These are phyloP conservation scores for Planococcus citri DNA, from an alignment of 1,140 invertebrate genomes.

Conservation along the genomic window DNA sequence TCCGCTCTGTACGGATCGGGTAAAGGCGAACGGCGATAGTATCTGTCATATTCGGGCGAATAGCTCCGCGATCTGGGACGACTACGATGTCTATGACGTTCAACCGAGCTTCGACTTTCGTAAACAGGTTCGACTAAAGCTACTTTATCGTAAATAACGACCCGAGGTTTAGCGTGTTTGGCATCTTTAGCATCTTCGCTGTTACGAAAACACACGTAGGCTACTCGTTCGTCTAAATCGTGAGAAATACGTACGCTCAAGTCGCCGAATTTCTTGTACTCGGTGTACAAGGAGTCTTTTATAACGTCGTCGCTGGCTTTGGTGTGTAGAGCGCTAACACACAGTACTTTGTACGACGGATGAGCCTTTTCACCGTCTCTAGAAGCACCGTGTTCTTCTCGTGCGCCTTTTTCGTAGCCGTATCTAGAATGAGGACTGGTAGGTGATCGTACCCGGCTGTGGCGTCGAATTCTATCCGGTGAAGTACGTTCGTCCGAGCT, in stretches of 20 bases:
- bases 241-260: conserved; percentile 85
- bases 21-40: conserved; percentile 56
- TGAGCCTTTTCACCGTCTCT: conserved; percentile 48
- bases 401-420: conserved; percentile 39
- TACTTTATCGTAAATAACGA: conserved; percentile 87
- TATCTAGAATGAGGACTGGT: conserved; percentile 51
- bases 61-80: conserved; percentile 37
- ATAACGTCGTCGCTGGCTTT: conserved; percentile 88
- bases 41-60: conserved; percentile 56
- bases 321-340: conserved; percentile 80
- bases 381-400: conserved; percentile 59
- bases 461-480: conserved; percentile 59
- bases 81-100: conserved; percentile 41
- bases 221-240: conserved; percentile 79
- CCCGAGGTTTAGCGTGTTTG: conserved; percentile 81
- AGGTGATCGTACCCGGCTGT: conserved; percentile 38
- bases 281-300: conserved; percentile 81
- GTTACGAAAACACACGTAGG: conserved; percentile 89
- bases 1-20: conserved; percentile 52
- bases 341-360: conserved; percentile 75
- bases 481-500: conserved; percentile 71
- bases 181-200: conserved; percentile 89
- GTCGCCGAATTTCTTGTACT: conserved; percentile 93
- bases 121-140: conserved; percentile 88
- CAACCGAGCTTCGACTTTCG: conserved; percentile 51